Percentiles rank a stretch among this genome's conserved stretches.
Conservation (phyloP, 2,888 invertebrate species). For the Leptopterna dolabrata region DNA sequence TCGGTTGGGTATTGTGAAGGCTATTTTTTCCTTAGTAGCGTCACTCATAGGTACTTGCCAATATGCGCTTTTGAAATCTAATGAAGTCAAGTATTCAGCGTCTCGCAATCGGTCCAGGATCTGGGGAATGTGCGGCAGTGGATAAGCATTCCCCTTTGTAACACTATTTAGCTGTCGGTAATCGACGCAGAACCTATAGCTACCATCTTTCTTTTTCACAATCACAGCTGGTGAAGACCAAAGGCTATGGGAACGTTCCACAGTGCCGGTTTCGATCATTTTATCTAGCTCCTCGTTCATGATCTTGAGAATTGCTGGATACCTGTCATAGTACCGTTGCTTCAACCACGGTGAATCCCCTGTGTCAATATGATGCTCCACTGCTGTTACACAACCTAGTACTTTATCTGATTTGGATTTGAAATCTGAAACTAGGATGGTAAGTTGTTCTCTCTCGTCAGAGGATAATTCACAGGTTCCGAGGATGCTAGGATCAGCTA, state of each 20-base stretch:
- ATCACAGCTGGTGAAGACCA: constrained; percentile 63
- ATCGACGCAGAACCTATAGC: constrained; percentile 60
- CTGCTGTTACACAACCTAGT: background rate
- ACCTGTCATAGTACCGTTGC: constrained; percentile 28
- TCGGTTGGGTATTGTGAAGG: constrained; percentile 58
- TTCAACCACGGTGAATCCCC: background rate
- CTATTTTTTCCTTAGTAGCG: constrained; percentile 58
- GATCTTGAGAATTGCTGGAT: constrained; percentile 37
- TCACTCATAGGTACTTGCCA: constrained; percentile 59
- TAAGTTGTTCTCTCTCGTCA: background rate
- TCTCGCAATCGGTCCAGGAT: constrained; percentile 59
- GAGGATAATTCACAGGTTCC: background rate
- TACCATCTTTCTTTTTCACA: constrained; percentile 61
- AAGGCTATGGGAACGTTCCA: constrained; percentile 61
- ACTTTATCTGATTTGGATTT: background rate
- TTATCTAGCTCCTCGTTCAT: constrained; percentile 58
- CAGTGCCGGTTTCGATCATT: too few relatives aligned
- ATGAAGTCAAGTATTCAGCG: constrained; percentile 28
- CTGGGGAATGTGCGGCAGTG: constrained; percentile 55
- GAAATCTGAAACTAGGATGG: background rate
- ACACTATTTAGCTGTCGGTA: constrained; percentile 56
- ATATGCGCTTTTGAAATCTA: constrained; percentile 60
- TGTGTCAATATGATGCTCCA: constrained; percentile 21
- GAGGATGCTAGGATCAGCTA: background rate
- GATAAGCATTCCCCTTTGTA: too few relatives aligned